Evolutionary conservation across 2,797 vertebrate species (phyloP).

Genomic region (Tangara arthus): DNA sequence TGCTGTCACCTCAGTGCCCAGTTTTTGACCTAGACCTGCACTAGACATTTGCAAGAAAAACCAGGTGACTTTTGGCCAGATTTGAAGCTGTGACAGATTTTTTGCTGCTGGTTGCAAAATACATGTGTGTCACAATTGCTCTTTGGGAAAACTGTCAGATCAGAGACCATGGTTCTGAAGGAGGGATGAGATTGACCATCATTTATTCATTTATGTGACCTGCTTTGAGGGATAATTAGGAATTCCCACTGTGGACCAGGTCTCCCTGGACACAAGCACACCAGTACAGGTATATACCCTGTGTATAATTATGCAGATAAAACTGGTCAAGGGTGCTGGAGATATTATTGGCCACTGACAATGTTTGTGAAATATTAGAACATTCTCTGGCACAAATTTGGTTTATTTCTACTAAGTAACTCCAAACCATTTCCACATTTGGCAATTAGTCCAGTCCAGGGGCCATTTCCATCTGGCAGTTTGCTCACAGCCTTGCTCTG

Average conservation of each 20-base stretch:
- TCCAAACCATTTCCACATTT: neutral
- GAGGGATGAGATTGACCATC: neutral
- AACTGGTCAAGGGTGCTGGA: neutral
- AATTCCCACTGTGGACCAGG: neutral
- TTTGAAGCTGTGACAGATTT: neutral
- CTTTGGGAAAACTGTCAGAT: neutral
- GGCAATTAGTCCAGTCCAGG: neutral
- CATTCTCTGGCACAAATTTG: neutral
- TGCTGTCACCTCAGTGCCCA: neutral
- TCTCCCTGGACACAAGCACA: neutral
- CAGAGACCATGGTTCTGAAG: neutral
- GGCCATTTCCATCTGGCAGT: neutral
- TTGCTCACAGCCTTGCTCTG: neutral
- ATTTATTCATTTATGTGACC: neutral
- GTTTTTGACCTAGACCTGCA: neutral
- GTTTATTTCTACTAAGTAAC: neutral
- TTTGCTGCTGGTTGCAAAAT: neutral
- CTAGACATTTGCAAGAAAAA: neutral
- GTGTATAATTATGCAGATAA: accelerated
- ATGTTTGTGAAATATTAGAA: neutral
- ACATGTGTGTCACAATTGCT: accelerated
- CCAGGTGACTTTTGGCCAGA: neutral
- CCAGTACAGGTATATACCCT: accelerated
- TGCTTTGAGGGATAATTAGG: neutral
- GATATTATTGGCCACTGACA: neutral